Evolutionary conservation across 2,113 vertebrate genomes (phyloP), one percentile per base, ranked within the genome.

Genomic region (Notothenia rossii): DNA sequence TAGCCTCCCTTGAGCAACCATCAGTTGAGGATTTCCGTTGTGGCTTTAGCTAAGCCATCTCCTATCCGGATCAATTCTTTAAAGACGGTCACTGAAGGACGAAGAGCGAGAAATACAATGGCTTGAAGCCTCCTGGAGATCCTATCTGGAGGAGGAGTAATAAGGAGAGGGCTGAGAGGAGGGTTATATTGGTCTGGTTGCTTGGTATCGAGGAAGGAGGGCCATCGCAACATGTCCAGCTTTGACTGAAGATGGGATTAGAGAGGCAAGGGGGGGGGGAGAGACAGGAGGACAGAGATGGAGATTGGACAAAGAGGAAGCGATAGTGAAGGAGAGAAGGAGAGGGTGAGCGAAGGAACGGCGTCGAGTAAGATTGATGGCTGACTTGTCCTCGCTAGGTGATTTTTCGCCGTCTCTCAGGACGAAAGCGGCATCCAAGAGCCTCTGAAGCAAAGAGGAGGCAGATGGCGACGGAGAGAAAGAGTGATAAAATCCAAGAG

Each of bases 321-420:
- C 14, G 81, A 91, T 83, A 82, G 88, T 54, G 83, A 82, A 85
- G 77, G 74, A 86, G 70, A 81, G 83, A 55, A 83, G 72, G 56
- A 74, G 77, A 78, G 82, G 63, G 79, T 73, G 79, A 86, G 53
- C 0, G 76, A 75, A 68, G 72, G 59, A 71, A 82, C 36, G 79
- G 81, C 60, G 25, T 75, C 75, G 55, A 85, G 66, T 80, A 91
- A 90, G 91, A 94, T 92, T 93, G 91, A 94, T 94, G 83, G 85
- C 91, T 86, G 91, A 91, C 88, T 85, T 36, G 58, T 86, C 82
- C 86, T 77, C 13, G 79, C 72, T 79, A 67, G 45, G 75, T 86
- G 75, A 90, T 90, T 82, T 70, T 58, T 72, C 18, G 71, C 70
- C 68, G 72, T 84, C 65, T 71, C 70, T 76, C 85, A 73, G 65